These are phyloP conservation scores for Calyptommatus sinebrachiatus DNA, from an alignment of 2,113 vertebrate species.

Conservation along the genomic window DNA sequence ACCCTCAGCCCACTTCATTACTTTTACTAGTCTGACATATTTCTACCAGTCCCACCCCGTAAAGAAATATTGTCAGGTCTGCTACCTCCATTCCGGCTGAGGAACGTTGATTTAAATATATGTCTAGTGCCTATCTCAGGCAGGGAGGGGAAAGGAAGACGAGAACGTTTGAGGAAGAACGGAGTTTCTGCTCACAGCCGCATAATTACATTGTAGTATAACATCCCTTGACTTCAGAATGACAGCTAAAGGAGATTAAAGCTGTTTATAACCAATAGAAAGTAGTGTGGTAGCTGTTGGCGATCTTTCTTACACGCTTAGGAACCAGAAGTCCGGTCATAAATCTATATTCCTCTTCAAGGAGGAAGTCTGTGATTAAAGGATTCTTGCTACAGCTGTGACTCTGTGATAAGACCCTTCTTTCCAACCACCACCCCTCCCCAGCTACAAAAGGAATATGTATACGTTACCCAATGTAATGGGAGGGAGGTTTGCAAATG, in stretches of 20 bases:
- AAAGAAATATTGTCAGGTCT: neutral
- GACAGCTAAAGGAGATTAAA: constrained; percentile 70
- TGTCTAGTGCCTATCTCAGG: neutral
- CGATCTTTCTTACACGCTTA: constrained; percentile 62
- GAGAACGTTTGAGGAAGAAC: neutral
- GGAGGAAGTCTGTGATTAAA: constrained; percentile 71
- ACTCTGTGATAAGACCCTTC: constrained; percentile 70
- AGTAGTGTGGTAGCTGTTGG: constrained; percentile 54
- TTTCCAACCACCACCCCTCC: constrained; percentile 61
- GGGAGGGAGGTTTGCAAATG: neutral
- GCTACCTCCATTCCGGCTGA: neutral
- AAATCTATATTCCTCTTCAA: constrained; percentile 74
- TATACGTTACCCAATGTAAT: constrained; percentile 58
- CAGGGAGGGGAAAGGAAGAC: no score
- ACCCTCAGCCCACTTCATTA: no score
- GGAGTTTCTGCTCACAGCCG: constrained; percentile 51
- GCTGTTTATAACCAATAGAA: constrained; percentile 61
- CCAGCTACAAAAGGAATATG: constrained; percentile 56
- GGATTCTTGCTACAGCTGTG: constrained; percentile 71
- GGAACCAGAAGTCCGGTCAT: constrained; percentile 66
- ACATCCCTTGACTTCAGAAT: constrained; percentile 68
- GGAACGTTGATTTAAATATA: no score
- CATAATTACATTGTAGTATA: constrained; percentile 67
- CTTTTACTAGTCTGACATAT: no score
- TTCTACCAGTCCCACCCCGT: neutral